Conservation (phyloP, 37 sponge, comb jelly and placozoan species). For the Eunapius fragilis region DNA sequence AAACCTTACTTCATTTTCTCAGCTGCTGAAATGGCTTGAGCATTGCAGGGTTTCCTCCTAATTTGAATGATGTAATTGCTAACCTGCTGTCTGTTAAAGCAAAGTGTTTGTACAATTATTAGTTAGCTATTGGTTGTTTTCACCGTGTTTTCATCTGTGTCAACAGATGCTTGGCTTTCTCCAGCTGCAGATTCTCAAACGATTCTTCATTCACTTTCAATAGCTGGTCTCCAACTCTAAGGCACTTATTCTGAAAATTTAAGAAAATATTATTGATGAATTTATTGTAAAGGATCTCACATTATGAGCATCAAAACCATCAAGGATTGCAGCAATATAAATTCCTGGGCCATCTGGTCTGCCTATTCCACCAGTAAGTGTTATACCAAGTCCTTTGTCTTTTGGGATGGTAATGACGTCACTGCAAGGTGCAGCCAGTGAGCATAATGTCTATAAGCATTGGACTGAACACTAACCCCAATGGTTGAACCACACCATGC, state of each 20-base stretch:
- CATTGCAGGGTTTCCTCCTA: not conserved
- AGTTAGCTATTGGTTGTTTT: not conserved
- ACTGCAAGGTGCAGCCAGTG: too few relatives aligned
- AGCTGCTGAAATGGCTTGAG: not conserved
- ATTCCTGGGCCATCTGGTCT: conserved; percentile 58
- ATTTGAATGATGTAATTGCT: not conserved
- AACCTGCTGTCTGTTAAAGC: not conserved
- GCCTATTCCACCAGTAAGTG: conserved; percentile 56
- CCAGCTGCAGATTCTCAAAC: conserved; percentile 44
- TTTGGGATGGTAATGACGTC: conserved; percentile 49
- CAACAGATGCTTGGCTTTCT: conserved; percentile 64
- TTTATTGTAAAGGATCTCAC: conserved; percentile 35
- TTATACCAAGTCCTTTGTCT: conserved; percentile 61
- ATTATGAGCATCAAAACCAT: conserved; percentile 79
- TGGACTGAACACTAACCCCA: not conserved
- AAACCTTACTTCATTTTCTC: not conserved
- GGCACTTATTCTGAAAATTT: conserved; percentile 53
- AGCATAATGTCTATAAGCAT: too few relatives aligned
- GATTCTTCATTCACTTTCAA: conserved; percentile 78
- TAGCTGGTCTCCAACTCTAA: conserved; percentile 69
- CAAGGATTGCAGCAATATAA: conserved; percentile 68
- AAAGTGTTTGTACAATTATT: not conserved
- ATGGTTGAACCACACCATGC: not conserved
- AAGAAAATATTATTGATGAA: not conserved
- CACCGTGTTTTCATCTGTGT: conserved; percentile 66